Base-by-base conservation (phyloP, 2,888 invertebrate species). In the Troides aeacus region DNA sequence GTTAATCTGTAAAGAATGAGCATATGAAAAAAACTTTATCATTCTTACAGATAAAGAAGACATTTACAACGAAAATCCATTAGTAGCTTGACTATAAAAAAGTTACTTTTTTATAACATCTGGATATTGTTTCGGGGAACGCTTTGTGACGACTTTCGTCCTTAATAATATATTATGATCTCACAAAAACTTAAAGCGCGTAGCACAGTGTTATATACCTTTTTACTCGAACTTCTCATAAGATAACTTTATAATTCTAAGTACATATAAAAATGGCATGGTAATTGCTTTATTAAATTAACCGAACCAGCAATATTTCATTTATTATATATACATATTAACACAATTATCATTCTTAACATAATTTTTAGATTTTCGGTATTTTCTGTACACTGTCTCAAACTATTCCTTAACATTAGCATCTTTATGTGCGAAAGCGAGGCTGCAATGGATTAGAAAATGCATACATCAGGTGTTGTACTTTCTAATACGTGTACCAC, bases 351-450 rank as follows among this genome's bases (percentile, higher is more conserved):
- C 21, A 21, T 39, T 39, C 1, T 46, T 46, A 46, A 46, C 0
- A 12, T 46, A 15, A 15, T 46, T 46, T 4, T 15, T 46, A 12
- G 15, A 10, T 50, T 62, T 23, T 24, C 1, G 21, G 21, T 1
- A 24, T 50, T 53, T 39, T 63, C 62, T 50, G 23, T 63, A 53
- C 24, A 63, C 21, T 15, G 50, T 62, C 53, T 50, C 50, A 7
- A 46, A 7, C 56, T 53, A 64, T 56, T 64, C 21, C 50, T 64
- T 64, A 46, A 46, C 46, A 46, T 67, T 62, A 62, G 62, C 67
- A 67, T 67, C 17, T 62, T 68, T 58, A 62, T 30, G 62, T 46
- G 30, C 39, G 62, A 62, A 62, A 68, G 68, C 42, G 61, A 39
- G 15, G 12, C 58, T 24, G 15, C 46, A 21, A 18, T 64, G 53